Conservation (phyloP, 1,140 invertebrate species). For the Anastrepha ludens region DNA sequence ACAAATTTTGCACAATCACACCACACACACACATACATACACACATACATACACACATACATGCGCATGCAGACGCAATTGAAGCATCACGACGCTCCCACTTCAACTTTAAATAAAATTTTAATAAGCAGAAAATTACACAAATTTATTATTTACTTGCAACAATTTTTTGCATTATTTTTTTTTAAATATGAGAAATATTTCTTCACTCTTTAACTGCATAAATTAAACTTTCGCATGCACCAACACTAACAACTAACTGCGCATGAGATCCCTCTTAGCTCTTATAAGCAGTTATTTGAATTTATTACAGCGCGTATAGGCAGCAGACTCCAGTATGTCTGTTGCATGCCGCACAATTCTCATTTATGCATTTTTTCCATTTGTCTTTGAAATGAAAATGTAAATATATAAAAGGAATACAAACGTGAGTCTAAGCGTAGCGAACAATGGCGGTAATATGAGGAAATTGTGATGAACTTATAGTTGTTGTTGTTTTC, state of each 20-base stretch:
- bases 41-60: background rate
- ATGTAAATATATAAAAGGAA: background rate
- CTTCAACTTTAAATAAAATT: background rate
- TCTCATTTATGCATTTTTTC: constrained; percentile 13
- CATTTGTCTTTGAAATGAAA: background rate
- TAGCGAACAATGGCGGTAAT: too few relatives aligned
- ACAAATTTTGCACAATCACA: background rate
- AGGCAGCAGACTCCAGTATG: background rate
- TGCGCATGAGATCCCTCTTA: background rate
- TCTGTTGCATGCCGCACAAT: background rate
- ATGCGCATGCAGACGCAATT: background rate
- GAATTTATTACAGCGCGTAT: background rate
- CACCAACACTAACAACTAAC: background rate
- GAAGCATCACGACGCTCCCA: background rate
- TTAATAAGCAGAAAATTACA: background rate
- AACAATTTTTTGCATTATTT: background rate
- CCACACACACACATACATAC: background rate
- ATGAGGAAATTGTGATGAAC: too few relatives aligned
- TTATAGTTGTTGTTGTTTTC: too few relatives aligned
- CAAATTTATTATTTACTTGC: background rate
- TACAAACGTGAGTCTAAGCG: too few relatives aligned
- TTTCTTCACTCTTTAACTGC: background rate
- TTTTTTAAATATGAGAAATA: background rate
- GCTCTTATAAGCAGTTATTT: background rate
- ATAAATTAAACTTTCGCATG: background rate